Conservation (phyloP, 2,797 vertebrate genomes). For the Austrolebias charrua region DNA sequence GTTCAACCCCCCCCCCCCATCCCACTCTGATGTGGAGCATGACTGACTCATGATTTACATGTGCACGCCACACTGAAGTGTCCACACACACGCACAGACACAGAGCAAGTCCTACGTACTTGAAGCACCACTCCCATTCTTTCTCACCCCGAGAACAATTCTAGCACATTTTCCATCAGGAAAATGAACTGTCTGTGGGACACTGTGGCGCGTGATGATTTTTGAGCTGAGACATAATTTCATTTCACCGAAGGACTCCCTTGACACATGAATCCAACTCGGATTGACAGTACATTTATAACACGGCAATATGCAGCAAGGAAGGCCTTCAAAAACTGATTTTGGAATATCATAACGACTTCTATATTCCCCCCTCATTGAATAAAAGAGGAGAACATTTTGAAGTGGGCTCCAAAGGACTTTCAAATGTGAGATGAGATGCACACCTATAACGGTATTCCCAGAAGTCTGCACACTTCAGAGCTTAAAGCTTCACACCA, state of each 20-base stretch:
- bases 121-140: conserved; percentile 43
- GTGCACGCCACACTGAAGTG: conserved; percentile 37
- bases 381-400: conserved; percentile 37
- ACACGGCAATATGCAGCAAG: conserved; percentile 51
- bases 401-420: conserved; percentile 54
- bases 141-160: conserved; percentile 53
- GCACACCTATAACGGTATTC: conserved; percentile 26
- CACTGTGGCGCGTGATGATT: conserved; percentile 55
- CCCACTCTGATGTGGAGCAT: conserved; percentile 53
- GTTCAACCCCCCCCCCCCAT: conserved; percentile 29
- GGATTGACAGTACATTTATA: conserved; percentile 71
- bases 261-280: conserved; percentile 61
- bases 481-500: conserved; percentile 11
- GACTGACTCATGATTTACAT: conserved; percentile 59
- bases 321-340: conserved; percentile 55
- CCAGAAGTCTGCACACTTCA: conserved; percentile 15
- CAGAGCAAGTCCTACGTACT: conserved; percentile 25
- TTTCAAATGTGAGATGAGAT: conserved; percentile 43
- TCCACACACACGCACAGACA: neutral
- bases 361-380: conserved; percentile 47
- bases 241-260: conserved; percentile 66
- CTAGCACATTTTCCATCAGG: conserved; percentile 49
- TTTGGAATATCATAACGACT: conserved; percentile 59
- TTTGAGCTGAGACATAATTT: conserved; percentile 65
- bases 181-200: conserved; percentile 53